phyloP scores from a whole-genome alignment of 2,113 vertebrate species.

The Scalopus aquaticus region DNA sequence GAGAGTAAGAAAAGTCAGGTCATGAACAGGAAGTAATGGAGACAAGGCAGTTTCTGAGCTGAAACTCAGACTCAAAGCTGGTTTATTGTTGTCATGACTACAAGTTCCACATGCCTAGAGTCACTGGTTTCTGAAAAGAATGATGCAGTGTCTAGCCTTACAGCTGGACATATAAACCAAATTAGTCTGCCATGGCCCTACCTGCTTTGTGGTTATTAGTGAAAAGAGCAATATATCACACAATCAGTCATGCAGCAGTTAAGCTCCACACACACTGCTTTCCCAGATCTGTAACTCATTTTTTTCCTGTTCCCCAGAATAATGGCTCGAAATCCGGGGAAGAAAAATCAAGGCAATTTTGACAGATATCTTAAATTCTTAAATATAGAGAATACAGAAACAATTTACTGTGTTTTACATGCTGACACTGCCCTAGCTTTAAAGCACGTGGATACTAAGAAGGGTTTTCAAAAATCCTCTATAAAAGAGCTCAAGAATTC shows the following conservation, averaged over 20 bases:
- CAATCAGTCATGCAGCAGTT: slow-evolving; percentile 82
- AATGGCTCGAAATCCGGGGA: slow-evolving; percentile 71
- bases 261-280: slow-evolving; percentile 75
- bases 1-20: slow-evolving; percentile 79
- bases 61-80: slow-evolving; percentile 78
- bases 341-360: slow-evolving; percentile 6
- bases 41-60: slow-evolving; percentile 88
- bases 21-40: slow-evolving; percentile 85
- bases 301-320: slow-evolving; percentile 66
- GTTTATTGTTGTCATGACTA: slow-evolving; percentile 87
- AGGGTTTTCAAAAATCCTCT: not conserved
- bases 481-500: slow-evolving; percentile 14
- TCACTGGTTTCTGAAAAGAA: slow-evolving; percentile 87
- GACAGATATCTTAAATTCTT: slow-evolving; percentile 59
- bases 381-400: slow-evolving; percentile 46
- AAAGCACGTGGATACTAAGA: slow-evolving; percentile 11
- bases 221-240: slow-evolving; percentile 86
- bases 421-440: not conserved
- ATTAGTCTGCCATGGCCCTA: slow-evolving; percentile 88
- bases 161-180: slow-evolving; percentile 90
- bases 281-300: slow-evolving; percentile 74
- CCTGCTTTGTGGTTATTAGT: slow-evolving; percentile 88
- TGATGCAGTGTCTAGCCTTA: slow-evolving; percentile 90
- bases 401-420: not conserved
- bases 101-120: slow-evolving; percentile 85